A percentile compares a stretch with the other conserved stretches of the same genome.
Evolutionary conservation across 2,113 vertebrate genomes (phyloP).

Genomic region (Etheostoma cragini): DNA sequence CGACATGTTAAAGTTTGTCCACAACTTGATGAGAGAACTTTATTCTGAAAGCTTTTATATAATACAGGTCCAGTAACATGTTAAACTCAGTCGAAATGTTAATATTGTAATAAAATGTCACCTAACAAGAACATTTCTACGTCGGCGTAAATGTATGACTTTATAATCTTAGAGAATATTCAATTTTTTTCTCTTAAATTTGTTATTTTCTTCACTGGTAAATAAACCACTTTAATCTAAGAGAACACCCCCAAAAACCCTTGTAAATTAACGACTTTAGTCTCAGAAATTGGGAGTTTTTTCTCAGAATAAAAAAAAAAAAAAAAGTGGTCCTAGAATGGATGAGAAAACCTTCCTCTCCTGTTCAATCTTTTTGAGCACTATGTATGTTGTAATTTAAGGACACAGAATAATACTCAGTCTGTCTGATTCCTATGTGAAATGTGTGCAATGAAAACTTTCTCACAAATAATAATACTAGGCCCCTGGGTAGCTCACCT

Average conservation of each 20-base stretch:
- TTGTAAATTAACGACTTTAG: too few relatives aligned
- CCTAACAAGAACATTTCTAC: background rate
- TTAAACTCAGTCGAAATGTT: constrained; percentile 15
- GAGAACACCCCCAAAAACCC: too few relatives aligned
- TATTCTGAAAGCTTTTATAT: background rate
- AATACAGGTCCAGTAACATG: background rate
- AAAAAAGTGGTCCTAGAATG: background rate
- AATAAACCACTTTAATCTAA: too few relatives aligned
- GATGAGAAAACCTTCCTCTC: constrained; percentile 2
- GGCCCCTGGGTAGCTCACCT: too few relatives aligned
- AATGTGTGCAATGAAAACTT: background rate
- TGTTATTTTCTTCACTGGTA: too few relatives aligned
- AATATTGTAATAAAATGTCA: constrained; percentile 24
- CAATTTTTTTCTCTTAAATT: too few relatives aligned
- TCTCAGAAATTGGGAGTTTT: too few relatives aligned
- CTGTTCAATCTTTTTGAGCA: background rate
- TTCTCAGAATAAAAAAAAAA: too few relatives aligned
- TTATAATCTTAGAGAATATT: too few relatives aligned
- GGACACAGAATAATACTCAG: background rate
- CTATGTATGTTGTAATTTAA: background rate
- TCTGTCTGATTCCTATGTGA: background rate
- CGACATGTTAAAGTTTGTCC: constrained; percentile 6
- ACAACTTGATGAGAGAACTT: constrained; percentile 6
- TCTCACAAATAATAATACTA: background rate
- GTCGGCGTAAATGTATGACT: too few relatives aligned